These are phyloP conservation scores for Lithophane leautieri DNA, from an alignment of 2,888 invertebrate species.

Conservation along the genomic window DNA sequence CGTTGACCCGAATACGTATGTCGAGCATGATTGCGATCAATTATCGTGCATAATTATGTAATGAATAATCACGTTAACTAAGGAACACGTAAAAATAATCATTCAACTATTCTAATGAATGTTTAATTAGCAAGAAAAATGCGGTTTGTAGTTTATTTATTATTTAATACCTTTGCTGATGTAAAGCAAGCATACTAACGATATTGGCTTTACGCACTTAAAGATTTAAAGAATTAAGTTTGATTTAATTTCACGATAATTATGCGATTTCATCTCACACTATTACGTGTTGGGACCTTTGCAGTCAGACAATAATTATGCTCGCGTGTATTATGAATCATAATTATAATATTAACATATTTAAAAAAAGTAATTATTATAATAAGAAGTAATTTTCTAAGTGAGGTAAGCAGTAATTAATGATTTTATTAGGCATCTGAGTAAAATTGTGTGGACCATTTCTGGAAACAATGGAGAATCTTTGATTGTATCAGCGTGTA, in stretches of 20 bases:
- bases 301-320: not conserved
- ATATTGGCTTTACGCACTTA: not conserved
- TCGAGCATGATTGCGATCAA: slow-evolving; percentile 16
- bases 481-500: slow-evolving; percentile 16
- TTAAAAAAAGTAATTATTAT: not conserved
- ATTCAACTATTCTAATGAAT: slow-evolving; percentile 30
- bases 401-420: not conserved
- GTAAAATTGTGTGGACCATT: not conserved
- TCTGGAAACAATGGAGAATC: not conserved
- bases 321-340: not conserved
- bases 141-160: slow-evolving; percentile 41
- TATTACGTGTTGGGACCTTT: not conserved
- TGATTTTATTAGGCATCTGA: not conserved
- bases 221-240: not conserved
- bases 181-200: slow-evolving; percentile 13
- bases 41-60: slow-evolving; percentile 25
- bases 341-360: not conserved
- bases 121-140: slow-evolving; percentile 48
- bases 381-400: not conserved
- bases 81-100: slow-evolving; percentile 31
- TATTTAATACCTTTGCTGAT: slow-evolving; percentile 40
- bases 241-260: not conserved
- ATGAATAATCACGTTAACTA: slow-evolving; percentile 25
- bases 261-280: not conserved
- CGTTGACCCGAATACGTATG: slow-evolving; percentile 24